Conservation (phyloP, 2,888 invertebrate genomes). For the Drosophila multiciliata region DNA sequence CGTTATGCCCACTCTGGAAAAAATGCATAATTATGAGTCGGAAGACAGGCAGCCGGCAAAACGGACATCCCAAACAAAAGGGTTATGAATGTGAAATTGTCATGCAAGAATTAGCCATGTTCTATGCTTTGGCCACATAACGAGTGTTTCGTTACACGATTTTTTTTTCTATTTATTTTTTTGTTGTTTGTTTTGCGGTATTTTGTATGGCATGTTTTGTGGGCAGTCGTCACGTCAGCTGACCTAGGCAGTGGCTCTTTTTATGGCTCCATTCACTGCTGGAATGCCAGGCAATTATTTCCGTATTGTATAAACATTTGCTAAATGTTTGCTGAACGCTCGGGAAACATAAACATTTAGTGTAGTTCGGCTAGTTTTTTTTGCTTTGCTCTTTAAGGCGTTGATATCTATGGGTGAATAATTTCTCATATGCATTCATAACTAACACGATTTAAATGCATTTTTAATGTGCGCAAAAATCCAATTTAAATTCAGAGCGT, state of each 20-base stretch:
- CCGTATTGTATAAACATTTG: conserved; percentile 65
- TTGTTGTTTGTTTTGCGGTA: conserved; percentile 14
- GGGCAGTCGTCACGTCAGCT: conserved; percentile 68
- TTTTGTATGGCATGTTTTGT: conserved; percentile 37
- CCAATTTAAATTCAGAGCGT: conserved; percentile 84
- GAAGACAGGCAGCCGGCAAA: conserved; percentile 58
- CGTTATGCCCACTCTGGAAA: not conserved
- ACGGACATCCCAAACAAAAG: conserved; percentile 63
- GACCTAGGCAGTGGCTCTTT: conserved; percentile 51
- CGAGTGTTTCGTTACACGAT: conserved; percentile 68
- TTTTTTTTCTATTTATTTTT: conserved; percentile 11
- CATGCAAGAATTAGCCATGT: conserved; percentile 84
- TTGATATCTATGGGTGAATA: conserved; percentile 1
- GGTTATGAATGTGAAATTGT: conserved; percentile 84
- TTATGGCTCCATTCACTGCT: conserved; percentile 61
- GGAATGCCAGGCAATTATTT: conserved; percentile 72
- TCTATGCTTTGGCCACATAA: conserved; percentile 71
- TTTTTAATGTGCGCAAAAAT: conserved; percentile 83
- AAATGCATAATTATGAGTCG: conserved; percentile 70
- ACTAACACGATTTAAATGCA: conserved; percentile 77
- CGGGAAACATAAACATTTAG: conserved; percentile 80
- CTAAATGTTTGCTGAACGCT: conserved; percentile 75
- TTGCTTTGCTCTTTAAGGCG: conserved; percentile 14
- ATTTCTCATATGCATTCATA: conserved; percentile 77
- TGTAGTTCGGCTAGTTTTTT: conserved; percentile 47